Evolutionary conservation across 92 coral and sea anemone species (phyloP).

Genomic region (Epizoanthus rinbou): DNA sequence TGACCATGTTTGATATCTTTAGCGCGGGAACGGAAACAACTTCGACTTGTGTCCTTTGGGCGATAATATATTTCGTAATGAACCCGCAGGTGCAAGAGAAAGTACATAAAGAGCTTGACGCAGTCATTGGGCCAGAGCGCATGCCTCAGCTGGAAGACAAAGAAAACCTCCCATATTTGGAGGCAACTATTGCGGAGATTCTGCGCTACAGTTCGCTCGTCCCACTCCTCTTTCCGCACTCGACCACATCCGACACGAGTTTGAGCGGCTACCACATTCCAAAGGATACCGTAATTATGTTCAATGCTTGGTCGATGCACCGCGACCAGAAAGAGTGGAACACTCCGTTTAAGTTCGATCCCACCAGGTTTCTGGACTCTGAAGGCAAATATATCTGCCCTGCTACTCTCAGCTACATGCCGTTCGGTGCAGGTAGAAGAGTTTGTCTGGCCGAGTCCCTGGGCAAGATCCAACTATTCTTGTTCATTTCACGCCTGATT

Average conservation of each 20-base stretch:
- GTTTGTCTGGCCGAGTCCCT: conserved; percentile 96
- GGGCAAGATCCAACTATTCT: conserved; percentile 87
- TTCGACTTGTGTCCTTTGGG: conserved; percentile 88
- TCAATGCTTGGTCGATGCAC: conserved; percentile 95
- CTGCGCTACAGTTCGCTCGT: conserved; percentile 87
- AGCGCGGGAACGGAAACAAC: conserved; percentile 97
- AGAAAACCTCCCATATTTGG: conserved; percentile 75
- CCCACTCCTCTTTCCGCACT: conserved; percentile 94
- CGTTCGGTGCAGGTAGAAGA: conserved; percentile 91
- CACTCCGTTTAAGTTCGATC: conserved; percentile 83
- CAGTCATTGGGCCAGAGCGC: conserved; percentile 81
- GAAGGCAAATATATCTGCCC: conserved; percentile 85
- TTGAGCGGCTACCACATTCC: conserved; percentile 82
- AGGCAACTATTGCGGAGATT: conserved; percentile 89
- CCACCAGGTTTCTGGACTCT: conserved; percentile 81
- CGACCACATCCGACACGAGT: conserved; percentile 85
- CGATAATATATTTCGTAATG: conserved; percentile 81
- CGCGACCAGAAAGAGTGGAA: conserved; percentile 89
- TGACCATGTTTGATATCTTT: conserved; percentile 86
- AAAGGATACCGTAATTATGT: conserved; percentile 81
- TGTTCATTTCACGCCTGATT: conserved; percentile 80
- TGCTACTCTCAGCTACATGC: conserved; percentile 88
- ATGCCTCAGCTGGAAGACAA: conserved; percentile 85
- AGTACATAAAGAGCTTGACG: conserved; percentile 82
- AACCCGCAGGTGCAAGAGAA: conserved; percentile 82